These are phyloP conservation scores for Oxyruncus cristatus DNA, from an alignment of 2,113 vertebrate genomes.

Conservation along the genomic window DNA sequence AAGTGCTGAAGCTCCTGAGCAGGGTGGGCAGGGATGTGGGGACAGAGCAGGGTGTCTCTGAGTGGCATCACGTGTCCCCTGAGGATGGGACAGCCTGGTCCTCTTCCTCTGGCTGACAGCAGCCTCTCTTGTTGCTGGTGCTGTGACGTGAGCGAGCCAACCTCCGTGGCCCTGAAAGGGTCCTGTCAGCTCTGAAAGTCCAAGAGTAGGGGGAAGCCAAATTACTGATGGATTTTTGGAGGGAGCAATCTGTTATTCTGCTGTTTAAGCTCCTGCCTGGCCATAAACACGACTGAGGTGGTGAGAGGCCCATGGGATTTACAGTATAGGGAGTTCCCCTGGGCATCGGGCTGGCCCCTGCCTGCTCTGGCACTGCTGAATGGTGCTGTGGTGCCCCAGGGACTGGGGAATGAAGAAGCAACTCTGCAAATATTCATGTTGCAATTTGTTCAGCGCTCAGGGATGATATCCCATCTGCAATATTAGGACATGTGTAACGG, in stretches of 20 bases:
- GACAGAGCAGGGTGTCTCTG: neutral
- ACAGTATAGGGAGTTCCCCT: no score
- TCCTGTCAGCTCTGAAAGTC: neutral
- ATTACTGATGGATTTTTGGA: neutral
- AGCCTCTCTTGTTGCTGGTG: neutral
- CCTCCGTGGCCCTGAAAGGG: neutral
- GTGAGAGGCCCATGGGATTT: neutral
- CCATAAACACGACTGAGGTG: neutral
- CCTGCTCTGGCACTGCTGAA: neutral
- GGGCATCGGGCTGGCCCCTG: neutral
- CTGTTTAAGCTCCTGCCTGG: neutral
- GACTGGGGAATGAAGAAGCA: neutral
- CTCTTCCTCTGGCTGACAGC: neutral
- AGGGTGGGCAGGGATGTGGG: neutral
- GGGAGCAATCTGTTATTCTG: neutral
- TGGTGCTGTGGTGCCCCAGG: neutral
- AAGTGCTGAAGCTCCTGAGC: neutral
- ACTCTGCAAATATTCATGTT: neutral
- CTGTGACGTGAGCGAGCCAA: neutral
- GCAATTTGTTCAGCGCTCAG: neutral
- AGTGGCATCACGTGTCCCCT: neutral
- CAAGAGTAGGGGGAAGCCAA: neutral
- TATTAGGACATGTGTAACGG: neutral
- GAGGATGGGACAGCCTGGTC: neutral
- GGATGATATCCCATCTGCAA: neutral